Evolutionary conservation across 2,888 invertebrate genomes (phyloP), one percentile per base, ranked within the genome.

Genomic region (Stenolophus ochropezus): DNA sequence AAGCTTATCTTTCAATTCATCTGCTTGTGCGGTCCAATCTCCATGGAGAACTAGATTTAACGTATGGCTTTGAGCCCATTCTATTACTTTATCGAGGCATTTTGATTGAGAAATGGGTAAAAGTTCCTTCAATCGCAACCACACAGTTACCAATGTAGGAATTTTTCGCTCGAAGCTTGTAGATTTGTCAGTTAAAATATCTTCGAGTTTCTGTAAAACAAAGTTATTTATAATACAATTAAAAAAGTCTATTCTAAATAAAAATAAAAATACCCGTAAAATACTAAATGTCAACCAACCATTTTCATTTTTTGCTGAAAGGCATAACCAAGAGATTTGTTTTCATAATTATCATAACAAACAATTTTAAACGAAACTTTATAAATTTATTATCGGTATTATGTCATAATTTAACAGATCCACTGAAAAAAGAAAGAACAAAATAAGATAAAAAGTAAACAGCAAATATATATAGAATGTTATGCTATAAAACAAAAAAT

Each of bases 51-150:
- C 88, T 80, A 88, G 87, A 83, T 89, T 88, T 51, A 89, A 83
- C 23, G 88, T 88, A 84, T 89, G 89, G 73, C 88, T 84, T 85
- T 88, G 89, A 4, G 88, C 88, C 88, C 88, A 89, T 83, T 89
- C 88, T 85, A 89, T 87, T 65, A 89, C 86, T 84, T 88, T 87
- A 53, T 88, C 85, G 14, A 88, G 85, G 85, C 87, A 87, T 27
- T 85, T 85, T 80, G 87, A 84, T 80, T 87, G 87, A 61, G 87
- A 85, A 83, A 86, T 86, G 83, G 86, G 85, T 82, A 75, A 61
- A 5, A 61, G 61, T 14, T 81, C 75, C 25, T 61, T 53, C 2
- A 81, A 27, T 47, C 65, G 58, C 20, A 61, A 23, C 81, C 81
- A 81, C 4, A 75, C 42, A 6, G 74, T 75, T 18, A 81, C 42